Conservation (phyloP, 2,797 vertebrate species). For the Hozukius guyotensis region DNA sequence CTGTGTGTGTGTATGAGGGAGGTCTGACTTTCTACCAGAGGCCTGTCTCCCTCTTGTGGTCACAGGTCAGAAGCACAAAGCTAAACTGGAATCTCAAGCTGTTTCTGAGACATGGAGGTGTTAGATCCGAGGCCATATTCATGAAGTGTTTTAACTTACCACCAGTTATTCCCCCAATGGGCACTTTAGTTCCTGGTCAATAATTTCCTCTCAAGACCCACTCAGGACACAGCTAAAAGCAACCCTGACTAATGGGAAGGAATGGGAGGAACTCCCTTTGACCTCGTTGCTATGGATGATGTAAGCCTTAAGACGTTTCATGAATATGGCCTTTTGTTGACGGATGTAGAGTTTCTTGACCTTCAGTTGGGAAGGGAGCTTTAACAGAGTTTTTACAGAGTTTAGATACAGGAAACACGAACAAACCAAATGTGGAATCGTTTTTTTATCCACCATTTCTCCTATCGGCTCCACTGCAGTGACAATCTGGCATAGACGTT, state of each 20-base stretch:
- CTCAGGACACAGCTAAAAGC: not conserved
- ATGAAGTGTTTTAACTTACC: not conserved
- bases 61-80: constrained; percentile 11
- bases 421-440: not conserved
- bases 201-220: not conserved
- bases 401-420: not conserved
- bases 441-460: not conserved
- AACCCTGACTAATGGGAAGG: not conserved
- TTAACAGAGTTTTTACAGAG: not conserved
- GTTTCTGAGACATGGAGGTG: not conserved
- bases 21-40: not conserved
- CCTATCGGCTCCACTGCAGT: not conserved
- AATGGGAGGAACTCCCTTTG: not conserved
- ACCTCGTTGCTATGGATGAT: not conserved
- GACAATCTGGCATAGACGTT: not conserved
- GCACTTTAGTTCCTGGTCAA: not conserved
- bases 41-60: constrained; percentile 67
- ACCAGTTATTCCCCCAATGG: not conserved
- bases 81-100: no score
- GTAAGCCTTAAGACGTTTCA: not conserved
- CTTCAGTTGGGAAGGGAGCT: not conserved
- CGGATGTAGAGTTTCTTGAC: not conserved
- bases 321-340: not conserved
- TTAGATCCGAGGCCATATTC: not conserved
- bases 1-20: not conserved